Evolutionary conservation across 1,140 invertebrate species (phyloP).

Genomic region (Pinna nobilis): DNA sequence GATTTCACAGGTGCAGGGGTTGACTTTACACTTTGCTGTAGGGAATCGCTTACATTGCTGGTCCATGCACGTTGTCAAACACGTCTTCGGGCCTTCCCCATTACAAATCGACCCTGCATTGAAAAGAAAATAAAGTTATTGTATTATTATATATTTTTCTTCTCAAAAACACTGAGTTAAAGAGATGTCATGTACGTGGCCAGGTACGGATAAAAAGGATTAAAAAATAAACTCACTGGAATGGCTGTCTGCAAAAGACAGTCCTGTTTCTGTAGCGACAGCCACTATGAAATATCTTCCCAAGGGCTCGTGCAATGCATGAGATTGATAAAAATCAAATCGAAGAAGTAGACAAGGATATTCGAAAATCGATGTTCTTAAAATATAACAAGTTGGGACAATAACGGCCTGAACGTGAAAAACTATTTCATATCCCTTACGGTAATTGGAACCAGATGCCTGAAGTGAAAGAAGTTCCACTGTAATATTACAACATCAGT

Average conservation of each 20-base stretch:
- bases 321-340: no score
- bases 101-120: slow-evolving; percentile 28
- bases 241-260: neutral
- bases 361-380: no score
- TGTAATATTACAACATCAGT: no score
- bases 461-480: no score
- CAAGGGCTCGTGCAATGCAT: neutral
- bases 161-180: neutral
- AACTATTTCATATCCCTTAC: no score
- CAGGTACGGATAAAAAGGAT: neutral
- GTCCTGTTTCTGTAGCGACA: neutral
- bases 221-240: neutral
- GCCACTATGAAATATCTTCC: neutral
- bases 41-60: slow-evolving; percentile 20
- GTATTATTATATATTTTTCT: neutral
- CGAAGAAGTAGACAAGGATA: no score
- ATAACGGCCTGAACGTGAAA: no score
- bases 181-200: neutral
- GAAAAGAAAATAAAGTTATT: neutral
- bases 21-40: slow-evolving; percentile 29
- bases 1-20: slow-evolving; percentile 32
- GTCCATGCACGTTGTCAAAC: slow-evolving; percentile 25
- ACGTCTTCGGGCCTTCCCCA: slow-evolving; percentile 22
- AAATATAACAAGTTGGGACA: no score
- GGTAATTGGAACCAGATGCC: no score